Base-by-base conservation (phyloP, 2,888 invertebrate species). In the Acanthosepion lycidas region DNA sequence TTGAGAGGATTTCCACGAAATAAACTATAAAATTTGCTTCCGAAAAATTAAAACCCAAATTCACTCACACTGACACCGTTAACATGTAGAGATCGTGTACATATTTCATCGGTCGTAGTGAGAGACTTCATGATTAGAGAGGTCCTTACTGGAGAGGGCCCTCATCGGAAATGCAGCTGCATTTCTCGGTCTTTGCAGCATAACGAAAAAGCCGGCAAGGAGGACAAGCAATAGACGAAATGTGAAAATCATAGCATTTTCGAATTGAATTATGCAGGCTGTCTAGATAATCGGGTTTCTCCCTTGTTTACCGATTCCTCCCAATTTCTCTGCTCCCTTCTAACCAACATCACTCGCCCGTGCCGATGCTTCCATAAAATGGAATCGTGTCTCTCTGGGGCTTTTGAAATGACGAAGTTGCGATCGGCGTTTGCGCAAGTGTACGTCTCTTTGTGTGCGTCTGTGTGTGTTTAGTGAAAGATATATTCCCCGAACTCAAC, bases 191-290 rank as follows among this genome's bases (percentile, higher is more conserved):
- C 78, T 33, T 78, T 78, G 78, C 12, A 15, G 78, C n/a, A 15
- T 33, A 78, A 78, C n/a, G 78, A 78, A 33, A n/a, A 78, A 15
- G 3, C 12, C 33, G n/a, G 12, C 78, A 12, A 78, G 78, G 33
- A 33, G 78, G 18, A 78, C n/a, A 33, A 33, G 78, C 78, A 33
- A 33, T 12, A 9, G 78, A 78, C 12, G 78, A 78, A 78, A 78
- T 78, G 78, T 78, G 78, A n/a, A 78, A 78, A 78, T 78, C 78
- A 78, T 78, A n/a, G 78, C 33, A 78, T 78, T 92, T 92, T 49
- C 49, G 92, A 92, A 92, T 92, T 92, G 51, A 92, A 92, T 92
- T 92, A 78, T 78, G 49, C 92, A 92, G 92, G 26, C 51, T 92
- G 92, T 92, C 92, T 48, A 28, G 28, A 49, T 92, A 92, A 92